Percentiles rank a stretch among this genome's conserved stretches.
Conservation (phyloP, 2,797 vertebrate genomes). For the Coregonus ussuriensis region DNA sequence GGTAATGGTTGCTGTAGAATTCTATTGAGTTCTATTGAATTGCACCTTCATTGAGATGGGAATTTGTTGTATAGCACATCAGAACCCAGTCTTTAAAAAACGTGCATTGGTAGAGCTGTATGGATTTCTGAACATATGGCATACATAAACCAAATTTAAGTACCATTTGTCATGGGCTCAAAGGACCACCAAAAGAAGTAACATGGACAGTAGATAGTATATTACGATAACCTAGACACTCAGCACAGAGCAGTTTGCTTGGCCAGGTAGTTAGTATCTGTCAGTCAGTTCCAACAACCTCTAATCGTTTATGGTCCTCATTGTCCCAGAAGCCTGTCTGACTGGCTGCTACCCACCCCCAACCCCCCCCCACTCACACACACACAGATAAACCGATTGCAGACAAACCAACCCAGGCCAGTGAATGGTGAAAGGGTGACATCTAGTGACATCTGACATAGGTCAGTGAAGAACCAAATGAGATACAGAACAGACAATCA, state of each 20-base stretch:
- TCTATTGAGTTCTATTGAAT: neutral
- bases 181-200: neutral
- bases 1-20: neutral
- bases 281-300: neutral
- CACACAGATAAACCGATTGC: neutral
- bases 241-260: neutral
- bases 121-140: neutral
- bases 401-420: neutral
- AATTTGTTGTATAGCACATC: neutral
- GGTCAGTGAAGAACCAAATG: neutral
- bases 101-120: neutral
- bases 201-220: neutral
- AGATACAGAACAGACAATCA: neutral
- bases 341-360: conserved; percentile 5
- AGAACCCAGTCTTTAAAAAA: neutral
- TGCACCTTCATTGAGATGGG: neutral
- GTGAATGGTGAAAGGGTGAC: conserved; percentile 3
- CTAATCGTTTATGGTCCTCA: neutral
- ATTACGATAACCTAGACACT: neutral
- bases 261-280: neutral
- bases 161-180: neutral
- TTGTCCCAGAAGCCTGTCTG: conserved; percentile 8
- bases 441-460: conserved; percentile 14
- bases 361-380: neutral
- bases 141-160: neutral